A percentile compares a stretch with the other conserved stretches of the same genome.
Conservation (phyloP, 2,113 vertebrate species). For the Thamnaconus septentrionalis region DNA sequence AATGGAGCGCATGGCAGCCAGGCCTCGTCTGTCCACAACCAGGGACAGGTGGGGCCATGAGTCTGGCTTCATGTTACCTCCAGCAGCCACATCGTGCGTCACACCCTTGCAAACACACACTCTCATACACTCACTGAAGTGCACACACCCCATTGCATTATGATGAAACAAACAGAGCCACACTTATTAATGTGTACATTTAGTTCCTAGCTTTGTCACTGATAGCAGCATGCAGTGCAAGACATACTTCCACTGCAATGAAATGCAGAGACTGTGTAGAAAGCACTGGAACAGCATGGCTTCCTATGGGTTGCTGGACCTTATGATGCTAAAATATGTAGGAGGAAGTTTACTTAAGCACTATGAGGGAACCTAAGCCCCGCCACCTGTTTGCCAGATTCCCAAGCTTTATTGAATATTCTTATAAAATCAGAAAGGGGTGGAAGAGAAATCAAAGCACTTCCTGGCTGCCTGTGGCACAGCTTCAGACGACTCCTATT, state of each 20-base stretch:
- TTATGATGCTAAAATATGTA: slow-evolving; percentile 73
- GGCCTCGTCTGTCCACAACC: slow-evolving; percentile 66
- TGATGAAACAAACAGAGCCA: too few relatives aligned
- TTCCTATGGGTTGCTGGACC: slow-evolving; percentile 58
- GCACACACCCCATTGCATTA: slow-evolving; percentile 20
- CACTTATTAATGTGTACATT: neutral
- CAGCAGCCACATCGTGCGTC: slow-evolving; percentile 53
- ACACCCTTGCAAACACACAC: slow-evolving; percentile 45
- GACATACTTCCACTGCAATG: neutral
- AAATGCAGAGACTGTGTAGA: slow-evolving; percentile 6
- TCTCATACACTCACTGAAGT: slow-evolving; percentile 26
- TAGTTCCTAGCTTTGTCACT: neutral
- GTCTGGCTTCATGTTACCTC: slow-evolving; percentile 66
- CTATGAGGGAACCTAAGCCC: slow-evolving; percentile 66
- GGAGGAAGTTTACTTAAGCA: slow-evolving; percentile 69
- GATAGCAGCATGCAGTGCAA: neutral
- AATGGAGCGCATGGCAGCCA: slow-evolving; percentile 63
- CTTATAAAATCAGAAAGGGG: slow-evolving; percentile 68
- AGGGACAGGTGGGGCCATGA: slow-evolving; percentile 71
- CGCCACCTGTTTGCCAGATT: slow-evolving; percentile 82
- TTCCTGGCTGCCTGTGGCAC: slow-evolving; percentile 79
- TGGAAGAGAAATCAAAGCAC: slow-evolving; percentile 75
- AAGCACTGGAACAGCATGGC: slow-evolving; percentile 18
- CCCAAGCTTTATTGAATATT: slow-evolving; percentile 77
- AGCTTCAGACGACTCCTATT: slow-evolving; percentile 79